Evolutionary conservation across 2,797 vertebrate species (phyloP), one percentile per base, ranked within the genome.

Genomic region (Melanotaenia boesemani): DNA sequence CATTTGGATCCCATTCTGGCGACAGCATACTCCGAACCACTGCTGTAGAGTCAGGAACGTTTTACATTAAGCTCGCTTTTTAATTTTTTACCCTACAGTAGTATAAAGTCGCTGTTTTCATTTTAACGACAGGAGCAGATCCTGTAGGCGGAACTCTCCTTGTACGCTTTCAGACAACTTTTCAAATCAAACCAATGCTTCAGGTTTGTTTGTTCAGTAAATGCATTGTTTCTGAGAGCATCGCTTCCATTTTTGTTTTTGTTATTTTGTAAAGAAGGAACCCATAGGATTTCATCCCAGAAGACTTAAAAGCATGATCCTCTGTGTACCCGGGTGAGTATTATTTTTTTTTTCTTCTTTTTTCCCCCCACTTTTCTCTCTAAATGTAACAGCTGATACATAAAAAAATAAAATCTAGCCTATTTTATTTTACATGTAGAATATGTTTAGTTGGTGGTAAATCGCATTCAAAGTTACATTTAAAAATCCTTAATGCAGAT

Each of bases 291-390:
- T 82, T 70, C 18, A 76, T 4, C 26, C 22, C 34, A 8, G 16
- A 54, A 67, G 84, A 83, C 66, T 82, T 44, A 68, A 83, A 87
- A 97, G 95, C 89, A 99, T 99, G 98, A 97, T 99, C 95, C 96
- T 98, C 86, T 99, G 97, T 92, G 95, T 98, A 73, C 95, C 95
- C 81, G 93, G 97, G 97, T 98, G 95, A 97, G 96, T 89, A 24
- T 65, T 56, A 75, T 73, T 86, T 62, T 55, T 79, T 87, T 41
- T 62, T 36, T 20, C 30, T 68, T 60, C 34, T 20, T 3, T 88
- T 80, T 87, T 48, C 58, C 30, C 30, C n/a, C n/a, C 41, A n/a
- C 30, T 68, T 72, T 73, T 61, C 32, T 61, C 18, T 37, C 70
- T 39, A 6, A 8, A 58, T 62, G 11, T 48, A 34, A 52, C 58